These are phyloP conservation scores for Vanacampus margaritifer DNA, from an alignment of 2,113 vertebrate genomes.

Conservation along the genomic window DNA sequence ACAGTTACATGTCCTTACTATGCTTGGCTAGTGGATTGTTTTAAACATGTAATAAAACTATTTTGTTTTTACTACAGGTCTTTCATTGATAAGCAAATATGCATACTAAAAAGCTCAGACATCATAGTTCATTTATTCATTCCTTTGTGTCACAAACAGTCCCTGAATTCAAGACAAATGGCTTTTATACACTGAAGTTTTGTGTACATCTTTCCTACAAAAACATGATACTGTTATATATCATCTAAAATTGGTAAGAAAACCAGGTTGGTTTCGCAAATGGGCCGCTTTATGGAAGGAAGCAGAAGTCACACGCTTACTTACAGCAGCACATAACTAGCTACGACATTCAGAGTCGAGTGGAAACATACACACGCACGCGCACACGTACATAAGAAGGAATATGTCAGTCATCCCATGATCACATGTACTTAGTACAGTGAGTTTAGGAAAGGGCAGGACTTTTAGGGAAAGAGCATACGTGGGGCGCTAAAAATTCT, in stretches of 20 bases:
- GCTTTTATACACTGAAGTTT: conserved; percentile 51
- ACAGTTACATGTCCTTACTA: not conserved
- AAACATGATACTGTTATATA: conserved; percentile 53
- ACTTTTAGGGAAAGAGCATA: not conserved
- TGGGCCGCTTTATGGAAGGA: conserved; percentile 44
- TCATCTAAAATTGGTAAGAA: conserved; percentile 68
- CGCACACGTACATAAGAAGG: conserved; percentile 6
- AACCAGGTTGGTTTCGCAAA: conserved; percentile 40
- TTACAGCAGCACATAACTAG: conserved; percentile 13
- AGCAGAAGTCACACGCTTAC: conserved; percentile 20
- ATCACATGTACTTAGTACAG: conserved; percentile 8
- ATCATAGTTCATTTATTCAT: conserved; percentile 64
- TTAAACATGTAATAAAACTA: not conserved
- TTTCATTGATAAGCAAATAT: not conserved
- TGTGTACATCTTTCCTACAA: conserved; percentile 52
- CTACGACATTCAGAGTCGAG: conserved; percentile 29
- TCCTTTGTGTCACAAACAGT: conserved; percentile 65
- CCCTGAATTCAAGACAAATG: conserved; percentile 74
- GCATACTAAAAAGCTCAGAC: not conserved
- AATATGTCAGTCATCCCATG: conserved; percentile 23
- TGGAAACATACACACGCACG: not conserved
- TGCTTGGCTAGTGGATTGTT: conserved; percentile 12
- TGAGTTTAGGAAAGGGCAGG: not conserved
- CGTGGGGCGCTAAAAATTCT: conserved; percentile 10
- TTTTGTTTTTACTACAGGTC: not conserved